These are phyloP conservation scores for Brachystomella parvula DNA, from an alignment of 1,140 invertebrate genomes.

Conservation along the genomic window DNA sequence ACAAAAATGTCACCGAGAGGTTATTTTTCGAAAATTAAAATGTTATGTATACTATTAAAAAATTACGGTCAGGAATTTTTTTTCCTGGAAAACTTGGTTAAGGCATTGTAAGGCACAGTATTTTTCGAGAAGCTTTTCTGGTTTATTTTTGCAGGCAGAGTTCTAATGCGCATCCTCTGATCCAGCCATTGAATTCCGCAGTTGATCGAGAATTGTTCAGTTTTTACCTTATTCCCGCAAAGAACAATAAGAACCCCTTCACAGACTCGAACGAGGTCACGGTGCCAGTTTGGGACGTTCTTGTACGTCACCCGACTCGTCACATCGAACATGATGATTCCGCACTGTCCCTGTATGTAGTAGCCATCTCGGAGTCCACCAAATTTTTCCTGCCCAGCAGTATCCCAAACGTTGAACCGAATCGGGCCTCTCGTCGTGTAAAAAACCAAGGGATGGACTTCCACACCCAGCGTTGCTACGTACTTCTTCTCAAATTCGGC, in stretches of 20 bases:
- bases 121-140: too few relatives aligned
- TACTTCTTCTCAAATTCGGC: slow-evolving; percentile 99
- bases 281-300: slow-evolving; percentile 99
- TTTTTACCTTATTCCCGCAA: slow-evolving; percentile 80
- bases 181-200: too few relatives aligned
- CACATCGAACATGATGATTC: slow-evolving; percentile 99
- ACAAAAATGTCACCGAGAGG: too few relatives aligned
- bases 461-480: slow-evolving; percentile 96
- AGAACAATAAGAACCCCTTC: slow-evolving; percentile 99
- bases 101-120: too few relatives aligned
- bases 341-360: slow-evolving; percentile 95
- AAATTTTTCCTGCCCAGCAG: slow-evolving; percentile 99
- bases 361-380: slow-evolving; percentile 98
- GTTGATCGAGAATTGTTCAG: too few relatives aligned
- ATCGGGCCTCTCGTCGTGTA: slow-evolving; percentile 96
- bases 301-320: slow-evolving; percentile 98
- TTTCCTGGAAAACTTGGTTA: too few relatives aligned
- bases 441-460: slow-evolving; percentile 97
- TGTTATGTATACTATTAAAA: too few relatives aligned
- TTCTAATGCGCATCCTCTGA: too few relatives aligned
- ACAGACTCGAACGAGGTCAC: slow-evolving; percentile 95
- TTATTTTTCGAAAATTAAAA: too few relatives aligned
- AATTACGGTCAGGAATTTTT: too few relatives aligned
- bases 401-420: slow-evolving; percentile 99
- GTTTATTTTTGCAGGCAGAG: too few relatives aligned